Evolutionary conservation across 2,113 vertebrate genomes (phyloP).

Genomic region (Synodontis membranacea): DNA sequence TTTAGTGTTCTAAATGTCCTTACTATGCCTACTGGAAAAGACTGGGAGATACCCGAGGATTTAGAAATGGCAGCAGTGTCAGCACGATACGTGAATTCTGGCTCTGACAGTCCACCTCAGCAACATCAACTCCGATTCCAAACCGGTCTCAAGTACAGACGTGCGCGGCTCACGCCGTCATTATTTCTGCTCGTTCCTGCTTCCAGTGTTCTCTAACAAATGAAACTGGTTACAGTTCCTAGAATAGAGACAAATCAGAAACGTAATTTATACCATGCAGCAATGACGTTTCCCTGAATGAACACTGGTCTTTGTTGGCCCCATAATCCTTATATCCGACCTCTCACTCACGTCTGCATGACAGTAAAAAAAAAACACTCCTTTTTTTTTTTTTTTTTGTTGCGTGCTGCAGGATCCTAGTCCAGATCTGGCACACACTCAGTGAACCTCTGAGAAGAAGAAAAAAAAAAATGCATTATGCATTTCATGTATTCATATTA

Average conservation of each 20-base stretch:
- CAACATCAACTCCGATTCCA: not conserved
- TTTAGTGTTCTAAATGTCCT: not conserved
- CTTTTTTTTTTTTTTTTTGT: too few species aligned
- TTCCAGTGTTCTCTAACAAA: not conserved
- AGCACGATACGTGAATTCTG: not conserved
- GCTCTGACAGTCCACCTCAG: slow-evolving; percentile 1
- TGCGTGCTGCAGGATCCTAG: not conserved
- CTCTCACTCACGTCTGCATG: not conserved
- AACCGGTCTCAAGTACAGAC: not conserved
- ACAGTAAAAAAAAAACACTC: not conserved
- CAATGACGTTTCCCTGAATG: not conserved
- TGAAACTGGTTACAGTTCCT: not conserved
- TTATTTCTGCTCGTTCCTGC: not conserved
- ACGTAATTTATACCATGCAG: not conserved
- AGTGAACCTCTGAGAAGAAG: not conserved
- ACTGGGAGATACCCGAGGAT: not conserved
- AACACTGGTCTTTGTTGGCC: not conserved
- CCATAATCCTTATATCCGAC: not conserved
- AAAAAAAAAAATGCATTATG: not conserved
- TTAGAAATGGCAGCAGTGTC: not conserved
- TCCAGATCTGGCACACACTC: not conserved
- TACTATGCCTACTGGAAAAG: not conserved
- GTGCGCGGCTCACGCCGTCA: not conserved
- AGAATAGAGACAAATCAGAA: not conserved
- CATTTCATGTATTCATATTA: not conserved